A percentile compares a stretch with the other conserved stretches of the same genome.
These are phyloP conservation scores for Baccha elongata DNA, from an alignment of 2,888 invertebrate species.

Conservation along the genomic window DNA sequence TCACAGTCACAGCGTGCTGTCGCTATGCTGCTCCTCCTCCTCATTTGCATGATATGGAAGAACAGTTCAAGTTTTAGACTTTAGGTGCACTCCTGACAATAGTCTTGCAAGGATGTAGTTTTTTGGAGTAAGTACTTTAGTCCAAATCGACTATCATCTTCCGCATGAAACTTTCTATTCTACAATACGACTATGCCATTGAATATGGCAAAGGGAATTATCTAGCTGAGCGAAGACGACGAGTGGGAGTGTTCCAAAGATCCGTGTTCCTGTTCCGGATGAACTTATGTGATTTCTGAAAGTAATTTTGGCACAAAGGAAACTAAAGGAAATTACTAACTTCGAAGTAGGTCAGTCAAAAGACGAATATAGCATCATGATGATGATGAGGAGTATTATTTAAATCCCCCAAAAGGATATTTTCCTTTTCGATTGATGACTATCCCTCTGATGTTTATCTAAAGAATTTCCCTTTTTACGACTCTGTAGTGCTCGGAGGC, in stretches of 20 bases:
- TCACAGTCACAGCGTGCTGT: constrained; percentile 29
- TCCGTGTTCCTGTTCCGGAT: not conserved
- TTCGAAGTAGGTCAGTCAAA: constrained; percentile 26
- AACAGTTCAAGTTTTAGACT: constrained; percentile 32
- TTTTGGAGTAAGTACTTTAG: constrained; percentile 28
- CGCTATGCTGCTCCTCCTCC: constrained; percentile 7
- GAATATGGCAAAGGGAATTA: constrained; percentile 25
- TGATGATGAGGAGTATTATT: constrained; percentile 7
- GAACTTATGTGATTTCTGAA: constrained; percentile 36
- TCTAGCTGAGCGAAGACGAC: not conserved
- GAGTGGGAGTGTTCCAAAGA: not conserved
- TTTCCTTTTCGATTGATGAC: constrained; percentile 62
- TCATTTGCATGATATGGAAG: constrained; percentile 24
- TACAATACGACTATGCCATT: not conserved
- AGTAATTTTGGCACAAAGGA: constrained; percentile 38
- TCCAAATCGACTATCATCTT: constrained; percentile 34
- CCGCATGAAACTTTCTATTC: constrained; percentile 9
- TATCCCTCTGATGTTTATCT: constrained; percentile 67
- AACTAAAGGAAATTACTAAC: constrained; percentile 33
- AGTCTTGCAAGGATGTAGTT: constrained; percentile 22
- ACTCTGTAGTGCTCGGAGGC: constrained; percentile 33
- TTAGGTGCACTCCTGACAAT: constrained; percentile 30
- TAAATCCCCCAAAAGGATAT: constrained; percentile 33
- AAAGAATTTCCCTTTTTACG: constrained; percentile 55
- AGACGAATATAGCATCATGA: not conserved